Evolutionary conservation across 1,140 invertebrate species (phyloP).

Genomic region (Drosophila parabipectinata): DNA sequence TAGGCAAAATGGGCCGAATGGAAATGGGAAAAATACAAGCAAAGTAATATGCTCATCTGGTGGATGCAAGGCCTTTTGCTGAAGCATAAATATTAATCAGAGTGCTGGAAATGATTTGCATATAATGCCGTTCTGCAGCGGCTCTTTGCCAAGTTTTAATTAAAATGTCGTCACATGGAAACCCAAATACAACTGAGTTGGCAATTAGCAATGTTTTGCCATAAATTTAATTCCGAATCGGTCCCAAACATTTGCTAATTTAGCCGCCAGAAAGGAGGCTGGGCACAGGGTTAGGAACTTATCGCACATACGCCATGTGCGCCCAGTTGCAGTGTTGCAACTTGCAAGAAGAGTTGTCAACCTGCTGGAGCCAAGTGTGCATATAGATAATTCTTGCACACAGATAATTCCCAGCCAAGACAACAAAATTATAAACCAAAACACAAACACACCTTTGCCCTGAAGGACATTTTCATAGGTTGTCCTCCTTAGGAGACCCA

Average conservation of each 20-base stretch:
- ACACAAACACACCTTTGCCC: constrained; percentile 35
- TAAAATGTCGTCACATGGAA: constrained; percentile 73
- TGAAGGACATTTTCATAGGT: constrained; percentile 29
- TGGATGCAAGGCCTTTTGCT: constrained; percentile 23
- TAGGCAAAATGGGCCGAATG: background rate
- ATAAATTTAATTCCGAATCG: constrained; percentile 67
- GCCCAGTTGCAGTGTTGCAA: constrained; percentile 39
- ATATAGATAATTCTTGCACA: constrained; percentile 57
- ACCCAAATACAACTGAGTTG: constrained; percentile 46
- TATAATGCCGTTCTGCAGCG: constrained; percentile 26
- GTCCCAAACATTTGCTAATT: constrained; percentile 60
- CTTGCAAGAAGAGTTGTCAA: constrained; percentile 50
- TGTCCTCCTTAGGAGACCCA: constrained; percentile 17
- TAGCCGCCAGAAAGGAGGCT: constrained; percentile 8
- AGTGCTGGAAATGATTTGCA: constrained; percentile 45
- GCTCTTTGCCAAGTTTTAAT: constrained; percentile 68
- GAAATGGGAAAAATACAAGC: background rate
- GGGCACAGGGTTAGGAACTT: constrained; percentile 18
- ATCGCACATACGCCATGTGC: constrained; percentile 54
- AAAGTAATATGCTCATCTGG: constrained; percentile 12
- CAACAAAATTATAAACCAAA: constrained; percentile 55
- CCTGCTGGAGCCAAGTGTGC: constrained; percentile 70
- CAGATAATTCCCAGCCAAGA: constrained; percentile 55
- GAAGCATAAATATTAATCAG: constrained; percentile 47
- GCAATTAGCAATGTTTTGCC: constrained; percentile 72